Evolutionary conservation across 1,140 invertebrate species (phyloP).

Genomic region (Phthorimaea operculella): DNA sequence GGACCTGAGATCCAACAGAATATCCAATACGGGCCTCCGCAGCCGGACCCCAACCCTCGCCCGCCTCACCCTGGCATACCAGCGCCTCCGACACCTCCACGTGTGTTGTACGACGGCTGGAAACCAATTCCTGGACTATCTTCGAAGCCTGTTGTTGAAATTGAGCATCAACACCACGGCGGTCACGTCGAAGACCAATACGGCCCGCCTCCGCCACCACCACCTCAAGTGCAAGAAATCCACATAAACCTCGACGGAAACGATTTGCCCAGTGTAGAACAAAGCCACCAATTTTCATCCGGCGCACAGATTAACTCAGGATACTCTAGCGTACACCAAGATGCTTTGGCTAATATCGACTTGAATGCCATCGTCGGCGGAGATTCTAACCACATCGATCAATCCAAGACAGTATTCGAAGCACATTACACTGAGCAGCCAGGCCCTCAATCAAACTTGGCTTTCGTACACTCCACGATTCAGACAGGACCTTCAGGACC

Average conservation of each 20-base stretch:
- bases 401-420: constrained; percentile 65
- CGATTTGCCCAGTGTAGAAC: constrained; percentile 25
- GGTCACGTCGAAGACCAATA: constrained; percentile 27
- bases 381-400: constrained; percentile 60
- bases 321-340: constrained; percentile 58
- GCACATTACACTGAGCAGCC: constrained; percentile 57
- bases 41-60: constrained; percentile 62
- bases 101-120: constrained; percentile 85
- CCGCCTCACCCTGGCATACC: constrained; percentile 74
- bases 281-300: constrained; percentile 28
- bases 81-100: constrained; percentile 77
- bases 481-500: constrained; percentile 8
- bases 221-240: constrained; percentile 36
- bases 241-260: constrained; percentile 38
- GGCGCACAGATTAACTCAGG: constrained; percentile 46
- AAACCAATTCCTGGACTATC: constrained; percentile 79
- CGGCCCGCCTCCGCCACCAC: constrained; percentile 41
- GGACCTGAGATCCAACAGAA: constrained; percentile 50
- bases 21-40: constrained; percentile 66
- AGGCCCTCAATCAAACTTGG: constrained; percentile 23
- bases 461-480: constrained; percentile 26
- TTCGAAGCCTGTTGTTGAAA: constrained; percentile 30
- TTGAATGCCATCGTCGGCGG: constrained; percentile 60
- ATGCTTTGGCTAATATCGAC: constrained; percentile 59
- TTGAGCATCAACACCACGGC: constrained; percentile 25